These are phyloP conservation scores for Lepidocyrtoides sp. DNA, from an alignment of 2,888 invertebrate species.

Conservation along the genomic window DNA sequence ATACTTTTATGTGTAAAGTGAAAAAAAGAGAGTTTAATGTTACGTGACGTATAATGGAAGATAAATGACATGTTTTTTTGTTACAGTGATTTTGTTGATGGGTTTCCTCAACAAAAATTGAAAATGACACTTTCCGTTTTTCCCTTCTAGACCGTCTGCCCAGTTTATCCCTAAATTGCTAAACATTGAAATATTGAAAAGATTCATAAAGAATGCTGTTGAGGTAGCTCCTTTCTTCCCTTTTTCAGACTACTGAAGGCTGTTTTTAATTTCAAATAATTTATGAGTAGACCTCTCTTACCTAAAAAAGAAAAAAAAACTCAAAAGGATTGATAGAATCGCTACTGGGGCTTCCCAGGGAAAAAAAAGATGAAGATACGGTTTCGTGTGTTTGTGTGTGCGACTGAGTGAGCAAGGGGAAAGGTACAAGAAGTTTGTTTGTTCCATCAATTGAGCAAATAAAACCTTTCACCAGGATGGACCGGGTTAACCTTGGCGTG, in stretches of 20 bases:
- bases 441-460: constrained; percentile 8
- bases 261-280: constrained; percentile 1
- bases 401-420: too few species aligned
- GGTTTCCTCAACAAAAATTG: too few species aligned
- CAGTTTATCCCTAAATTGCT: too few species aligned
- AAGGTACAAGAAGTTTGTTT: not conserved
- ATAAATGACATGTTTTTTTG: not conserved
- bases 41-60: not conserved
- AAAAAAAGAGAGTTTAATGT: not conserved
- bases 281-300: not conserved
- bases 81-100: not conserved
- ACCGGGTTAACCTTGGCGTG: not conserved
- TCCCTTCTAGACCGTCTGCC: not conserved
- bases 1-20: not conserved
- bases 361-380: too few species aligned
- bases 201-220: too few species aligned
- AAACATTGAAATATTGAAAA: too few species aligned
- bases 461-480: not conserved
- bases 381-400: too few species aligned
- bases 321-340: not conserved
- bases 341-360: too few species aligned
- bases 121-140: not conserved
- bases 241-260: too few species aligned
- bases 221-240: too few species aligned
- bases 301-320: too few species aligned